Conservation (phyloP, 2,113 vertebrate species). For the Sakesphorus luctuosus region DNA sequence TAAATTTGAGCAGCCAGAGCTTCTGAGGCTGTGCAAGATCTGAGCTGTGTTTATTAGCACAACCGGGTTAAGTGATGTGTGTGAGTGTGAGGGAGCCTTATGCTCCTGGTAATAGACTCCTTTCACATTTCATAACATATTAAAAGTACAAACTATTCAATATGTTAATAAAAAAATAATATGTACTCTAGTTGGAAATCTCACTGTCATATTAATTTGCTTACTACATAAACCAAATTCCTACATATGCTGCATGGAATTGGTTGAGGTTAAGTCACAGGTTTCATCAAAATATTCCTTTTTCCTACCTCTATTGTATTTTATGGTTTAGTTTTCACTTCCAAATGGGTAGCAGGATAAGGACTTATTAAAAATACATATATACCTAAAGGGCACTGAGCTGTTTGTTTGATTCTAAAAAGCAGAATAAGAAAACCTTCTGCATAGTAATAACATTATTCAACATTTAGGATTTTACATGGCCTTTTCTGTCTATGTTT, state of each 20-base stretch:
- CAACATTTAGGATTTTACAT: neutral
- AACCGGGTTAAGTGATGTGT: conserved; percentile 66
- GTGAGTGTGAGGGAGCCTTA: conserved; percentile 50
- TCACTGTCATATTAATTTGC: conserved; percentile 60
- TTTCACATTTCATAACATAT: conserved; percentile 55
- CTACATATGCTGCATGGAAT: neutral
- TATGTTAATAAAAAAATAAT: conserved; percentile 64
- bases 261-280: conserved; percentile 26
- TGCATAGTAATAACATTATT: neutral
- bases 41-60: conserved; percentile 71
- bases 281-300: conserved; percentile 29
- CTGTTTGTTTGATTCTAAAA: neutral
- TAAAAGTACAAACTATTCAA: conserved; percentile 58
- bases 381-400: neutral
- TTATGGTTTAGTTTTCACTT: neutral
- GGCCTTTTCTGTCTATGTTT: neutral
- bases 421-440: neutral
- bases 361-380: neutral
- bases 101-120: conserved; percentile 41
- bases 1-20: conserved; percentile 69
- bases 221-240: conserved; percentile 56
- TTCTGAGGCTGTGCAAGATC: conserved; percentile 45
- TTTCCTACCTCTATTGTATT: neutral
- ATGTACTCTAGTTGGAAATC: conserved; percentile 60
- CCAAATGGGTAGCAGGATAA: neutral